Evolutionary conservation across 2,888 invertebrate species (phyloP).

Genomic region (Drosophila neonasuta): DNA sequence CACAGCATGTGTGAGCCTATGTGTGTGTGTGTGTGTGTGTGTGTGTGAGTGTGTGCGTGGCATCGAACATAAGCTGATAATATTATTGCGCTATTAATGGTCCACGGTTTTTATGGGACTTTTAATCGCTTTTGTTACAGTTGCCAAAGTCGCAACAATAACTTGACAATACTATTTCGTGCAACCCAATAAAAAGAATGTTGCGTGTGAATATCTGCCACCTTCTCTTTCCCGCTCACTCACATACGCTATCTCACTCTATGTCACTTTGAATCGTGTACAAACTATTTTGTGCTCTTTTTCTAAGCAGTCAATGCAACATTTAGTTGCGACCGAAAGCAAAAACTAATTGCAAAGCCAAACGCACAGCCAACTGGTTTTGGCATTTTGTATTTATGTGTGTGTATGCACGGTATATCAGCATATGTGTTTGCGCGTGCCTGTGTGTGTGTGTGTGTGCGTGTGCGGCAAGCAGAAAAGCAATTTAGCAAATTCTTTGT

Average conservation of each 20-base stretch:
- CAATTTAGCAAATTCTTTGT: slow-evolving; percentile 77
- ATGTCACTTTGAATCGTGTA: background rate
- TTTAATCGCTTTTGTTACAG: slow-evolving; percentile 79
- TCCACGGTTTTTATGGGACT: slow-evolving; percentile 76
- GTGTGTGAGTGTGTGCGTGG: slow-evolving; percentile 46
- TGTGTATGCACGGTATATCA: slow-evolving; percentile 24
- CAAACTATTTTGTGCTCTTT: background rate
- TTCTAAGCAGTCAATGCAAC: slow-evolving; percentile 63
- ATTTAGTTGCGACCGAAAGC: slow-evolving; percentile 64
- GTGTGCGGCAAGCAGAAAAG: slow-evolving; percentile 63
- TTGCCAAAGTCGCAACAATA: slow-evolving; percentile 73
- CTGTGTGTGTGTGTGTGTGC: slow-evolving; percentile 39
- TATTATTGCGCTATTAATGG: slow-evolving; percentile 78
- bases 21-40: background rate
- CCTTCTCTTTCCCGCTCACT: background rate
- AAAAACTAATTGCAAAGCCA: slow-evolving; percentile 75
- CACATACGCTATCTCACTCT: background rate
- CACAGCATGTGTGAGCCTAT: slow-evolving; percentile 42
- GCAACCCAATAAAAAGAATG: slow-evolving; percentile 62
- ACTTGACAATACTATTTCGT: slow-evolving; percentile 59
- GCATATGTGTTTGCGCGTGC: slow-evolving; percentile 6
- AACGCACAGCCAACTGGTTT: slow-evolving; percentile 63
- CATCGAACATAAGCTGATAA: slow-evolving; percentile 77
- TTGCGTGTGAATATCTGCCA: slow-evolving; percentile 42
- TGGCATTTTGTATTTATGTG: slow-evolving; percentile 18